Evolutionary conservation across 2,888 invertebrate genomes (phyloP), one percentile per base, ranked within the genome.

Genomic region (Nomada goodeniana): DNA sequence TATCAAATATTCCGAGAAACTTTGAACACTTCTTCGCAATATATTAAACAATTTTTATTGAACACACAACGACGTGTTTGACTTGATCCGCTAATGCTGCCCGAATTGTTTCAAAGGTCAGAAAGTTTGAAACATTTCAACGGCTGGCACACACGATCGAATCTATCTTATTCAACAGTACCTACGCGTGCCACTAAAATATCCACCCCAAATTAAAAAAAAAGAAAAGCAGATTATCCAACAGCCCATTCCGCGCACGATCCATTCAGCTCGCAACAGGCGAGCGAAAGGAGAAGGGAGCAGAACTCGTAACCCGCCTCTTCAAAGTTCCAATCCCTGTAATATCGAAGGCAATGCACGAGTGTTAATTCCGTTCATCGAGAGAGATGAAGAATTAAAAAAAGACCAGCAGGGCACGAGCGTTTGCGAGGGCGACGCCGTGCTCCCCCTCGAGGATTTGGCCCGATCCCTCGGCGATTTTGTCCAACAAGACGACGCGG

Each of bases 401-500:
- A 73, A 53, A 52, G 60, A 42, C 36, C 15, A 26, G 57, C 23
- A 3, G 47, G 0, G 47, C 15, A 47, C 47, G n/a, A 44, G 23
- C 61, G 59, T 36, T 29, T 2, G 23, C 69, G 60, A 79, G 82
- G 82, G 80, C 72, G 26, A 63, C 64, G 53, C 53, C 71, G 26
- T 18, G 78, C 59, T 68, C 65, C 63, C 82, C 78, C 36, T 26
- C 53, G 47, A 26, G 55, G n/a, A 29, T 29, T 13, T 42, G 23
- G 42, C 42, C 20, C 44, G 71, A 29, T 50, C 64, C 78, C 72
- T 71, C 59, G 63, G 23, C n/a, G 68, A 67, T 72, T 55, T 57
- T 68, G 68, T 73, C 69, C 71, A 82, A 65, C 65, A 75, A 72
- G 80, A 86, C 80, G 47, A 1, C 29, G 59, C 86, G 87, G 89